Percentiles rank a stretch among this genome's conserved stretches.
These are phyloP conservation scores for Antigone vipio DNA, from an alignment of 2,113 vertebrate genomes.

Conservation along the genomic window DNA sequence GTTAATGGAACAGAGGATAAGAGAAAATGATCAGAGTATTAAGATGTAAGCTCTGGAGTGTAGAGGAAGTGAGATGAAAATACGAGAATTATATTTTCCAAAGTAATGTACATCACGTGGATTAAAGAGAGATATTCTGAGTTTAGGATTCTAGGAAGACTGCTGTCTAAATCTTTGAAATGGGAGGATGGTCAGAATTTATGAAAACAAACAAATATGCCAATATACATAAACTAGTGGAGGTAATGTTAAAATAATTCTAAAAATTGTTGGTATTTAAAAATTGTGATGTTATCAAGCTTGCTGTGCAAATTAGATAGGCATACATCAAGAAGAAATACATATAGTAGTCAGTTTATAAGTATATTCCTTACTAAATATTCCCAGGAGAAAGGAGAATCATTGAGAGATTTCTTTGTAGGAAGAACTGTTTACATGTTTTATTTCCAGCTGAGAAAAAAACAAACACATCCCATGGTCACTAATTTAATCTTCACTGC, in stretches of 20 bases:
- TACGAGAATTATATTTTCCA: background rate
- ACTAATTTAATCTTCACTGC: slow-evolving; percentile 14
- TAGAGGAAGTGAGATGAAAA: background rate
- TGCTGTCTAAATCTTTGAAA: background rate
- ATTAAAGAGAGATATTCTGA: background rate
- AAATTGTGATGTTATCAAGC: background rate
- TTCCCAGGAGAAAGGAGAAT: background rate
- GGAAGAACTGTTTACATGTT: background rate
- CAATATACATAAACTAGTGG: background rate
- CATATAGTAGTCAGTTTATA: background rate
- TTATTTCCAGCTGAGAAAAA: slow-evolving; percentile 11
- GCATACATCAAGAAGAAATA: background rate
- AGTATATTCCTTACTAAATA: background rate
- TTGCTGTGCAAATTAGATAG: background rate
- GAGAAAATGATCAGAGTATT: background rate
- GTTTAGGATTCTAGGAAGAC: background rate
- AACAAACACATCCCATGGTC: background rate
- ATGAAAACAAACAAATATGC: background rate
- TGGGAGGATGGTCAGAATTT: background rate
- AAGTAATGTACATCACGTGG: background rate
- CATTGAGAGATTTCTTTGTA: background rate
- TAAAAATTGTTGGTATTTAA: background rate
- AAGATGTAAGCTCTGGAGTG: background rate
- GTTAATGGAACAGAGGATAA: background rate
- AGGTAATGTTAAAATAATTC: background rate